Conservation (phyloP, 2,888 invertebrate genomes). For the Liodrosophila aerea region DNA sequence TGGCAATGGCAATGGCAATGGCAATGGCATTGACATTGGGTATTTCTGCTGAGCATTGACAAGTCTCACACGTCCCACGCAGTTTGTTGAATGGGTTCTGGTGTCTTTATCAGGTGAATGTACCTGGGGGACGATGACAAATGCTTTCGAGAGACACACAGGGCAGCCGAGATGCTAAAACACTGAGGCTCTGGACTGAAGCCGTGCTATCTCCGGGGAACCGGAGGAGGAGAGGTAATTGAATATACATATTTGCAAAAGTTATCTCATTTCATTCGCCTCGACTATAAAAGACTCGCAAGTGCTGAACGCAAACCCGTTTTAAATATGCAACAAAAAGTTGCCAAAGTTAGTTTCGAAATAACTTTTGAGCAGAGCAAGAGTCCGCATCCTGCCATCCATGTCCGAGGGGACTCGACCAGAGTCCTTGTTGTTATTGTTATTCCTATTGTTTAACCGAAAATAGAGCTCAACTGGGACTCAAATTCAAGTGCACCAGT, state of each 20-base stretch:
- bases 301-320: slow-evolving; percentile 41
- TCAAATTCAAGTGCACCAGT: slow-evolving; percentile 21
- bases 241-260: slow-evolving; percentile 68
- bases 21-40: not conserved
- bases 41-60: not conserved
- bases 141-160: slow-evolving; percentile 39
- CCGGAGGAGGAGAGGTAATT: slow-evolving; percentile 51
- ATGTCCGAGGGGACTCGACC: slow-evolving; percentile 18
- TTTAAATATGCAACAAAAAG: slow-evolving; percentile 69
- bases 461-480: slow-evolving; percentile 22
- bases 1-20: not conserved
- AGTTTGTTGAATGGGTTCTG: slow-evolving; percentile 23
- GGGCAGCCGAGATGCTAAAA: slow-evolving; percentile 7
- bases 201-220: too few relatives aligned
- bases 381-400: not conserved
- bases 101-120: slow-evolving; percentile 40
- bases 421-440: slow-evolving; percentile 27
- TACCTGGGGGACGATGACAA: slow-evolving; percentile 41
- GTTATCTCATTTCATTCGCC: slow-evolving; percentile 60
- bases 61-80: slow-evolving; percentile 17
- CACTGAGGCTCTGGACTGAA: slow-evolving; percentile 27
- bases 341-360: slow-evolving; percentile 54
- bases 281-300: slow-evolving; percentile 7
- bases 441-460: slow-evolving; percentile 29
- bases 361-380: slow-evolving; percentile 53